Conservation (phyloP, 2,113 vertebrate species). For the Microcebus murinus region DNA sequence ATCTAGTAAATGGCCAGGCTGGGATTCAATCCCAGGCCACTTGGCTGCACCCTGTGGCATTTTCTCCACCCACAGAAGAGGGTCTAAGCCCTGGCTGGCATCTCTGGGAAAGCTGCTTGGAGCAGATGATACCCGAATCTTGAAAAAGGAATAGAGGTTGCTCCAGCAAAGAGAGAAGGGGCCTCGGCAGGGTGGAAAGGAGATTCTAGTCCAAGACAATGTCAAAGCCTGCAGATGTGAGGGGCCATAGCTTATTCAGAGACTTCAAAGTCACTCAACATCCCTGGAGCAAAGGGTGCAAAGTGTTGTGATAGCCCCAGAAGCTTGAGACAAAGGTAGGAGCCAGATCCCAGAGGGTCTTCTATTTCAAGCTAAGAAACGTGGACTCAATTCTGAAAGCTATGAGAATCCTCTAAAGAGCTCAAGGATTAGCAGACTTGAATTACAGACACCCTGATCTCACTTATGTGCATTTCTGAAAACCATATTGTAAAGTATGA, state of each 20-base stretch:
- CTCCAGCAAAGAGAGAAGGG: no score
- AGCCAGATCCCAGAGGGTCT: background rate
- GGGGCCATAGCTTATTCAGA: rapidly evolving
- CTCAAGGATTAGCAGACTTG: no score
- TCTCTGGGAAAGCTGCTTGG: background rate
- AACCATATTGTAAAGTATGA: background rate
- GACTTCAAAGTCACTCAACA: background rate
- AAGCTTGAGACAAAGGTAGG: rapidly evolving
- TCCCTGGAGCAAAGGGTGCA: no score
- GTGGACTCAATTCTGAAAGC: background rate
- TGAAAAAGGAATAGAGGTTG: background rate
- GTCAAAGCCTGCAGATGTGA: background rate
- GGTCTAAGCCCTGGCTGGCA: background rate
- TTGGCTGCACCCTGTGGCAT: rapidly evolving
- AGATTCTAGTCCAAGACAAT: rapidly evolving
- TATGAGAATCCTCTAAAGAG: background rate
- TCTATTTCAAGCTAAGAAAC: background rate
- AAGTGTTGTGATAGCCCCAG: rapidly evolving
- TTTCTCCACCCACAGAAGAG: background rate
- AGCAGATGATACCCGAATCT: background rate
- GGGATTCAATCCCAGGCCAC: background rate
- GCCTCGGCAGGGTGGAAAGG: no score
- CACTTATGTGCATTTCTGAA: background rate
- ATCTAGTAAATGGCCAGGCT: background rate
- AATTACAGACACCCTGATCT: background rate